Base-by-base conservation (phyloP, 2,797 vertebrate species). In the Brachyalestes nurse region DNA sequence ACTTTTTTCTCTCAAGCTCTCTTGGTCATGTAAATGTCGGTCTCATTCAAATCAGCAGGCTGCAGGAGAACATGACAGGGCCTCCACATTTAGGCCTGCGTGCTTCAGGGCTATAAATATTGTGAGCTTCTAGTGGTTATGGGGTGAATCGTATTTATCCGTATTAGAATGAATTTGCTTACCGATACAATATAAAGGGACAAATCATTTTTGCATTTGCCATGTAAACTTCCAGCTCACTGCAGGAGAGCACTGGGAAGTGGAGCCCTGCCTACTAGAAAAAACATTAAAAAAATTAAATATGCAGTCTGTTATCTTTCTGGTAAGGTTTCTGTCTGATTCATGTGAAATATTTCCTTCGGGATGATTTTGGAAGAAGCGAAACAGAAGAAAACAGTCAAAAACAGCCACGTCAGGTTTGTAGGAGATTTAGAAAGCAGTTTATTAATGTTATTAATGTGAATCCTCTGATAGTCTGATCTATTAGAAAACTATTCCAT, bases 41-140 rank as follows among this genome's bases (percentile, higher is more conserved):
- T 34, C 55, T 16, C 12, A 78, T 78, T 78, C 66, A 78, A 78
- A 79, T 79, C 45, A 64, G 67, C 70, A 14, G 65, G 40, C 45
- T 21, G 4, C 58, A 53, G 23, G 19, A 53, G 60, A 72, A 25
- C 71, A 19, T 64, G 69, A 12, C 79, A 42, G n/a, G 19, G 51
- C 10, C 34, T 28, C 4, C 58, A 53, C 3, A 62, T 62, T 51
- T 40, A 34, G 38, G 10, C 28, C 19, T 23, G 66, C 6, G 0
- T 65, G 28, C 40, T 16, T 65, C 58, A 64, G 25, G 6, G 12
- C 13, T 40, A 42, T 65, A 34, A 42, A 65, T 65, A 40, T 42
- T 17, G 28, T 1, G 14, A 40, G 62, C 17, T 17, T 42, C 6
- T 40, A 17, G 6, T 65, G 62, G 62, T 65, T 40, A 19, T 9